phyloP scores from a whole-genome alignment of 2,888 invertebrate genomes.

The Julus scandinavius region DNA sequence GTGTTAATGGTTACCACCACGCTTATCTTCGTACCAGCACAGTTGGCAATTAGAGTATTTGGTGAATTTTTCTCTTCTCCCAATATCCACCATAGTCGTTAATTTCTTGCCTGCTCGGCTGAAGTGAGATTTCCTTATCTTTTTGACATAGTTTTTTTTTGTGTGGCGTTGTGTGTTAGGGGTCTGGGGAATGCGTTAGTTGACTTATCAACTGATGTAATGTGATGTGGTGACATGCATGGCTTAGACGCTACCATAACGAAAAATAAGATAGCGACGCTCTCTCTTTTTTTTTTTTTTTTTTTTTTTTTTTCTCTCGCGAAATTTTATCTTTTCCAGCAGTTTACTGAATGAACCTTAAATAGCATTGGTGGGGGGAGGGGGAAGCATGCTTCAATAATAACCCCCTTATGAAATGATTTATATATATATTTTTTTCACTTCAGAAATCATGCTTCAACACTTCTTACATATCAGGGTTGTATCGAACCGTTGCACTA shows the following conservation, averaged over 20 bases:
- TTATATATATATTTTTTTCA: neutral
- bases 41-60: neutral
- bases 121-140: constrained; percentile 22
- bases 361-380: neutral
- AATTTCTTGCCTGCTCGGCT: constrained; percentile 11
- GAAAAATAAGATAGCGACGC: constrained; percentile 14
- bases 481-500: neutral
- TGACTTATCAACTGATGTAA: constrained; percentile 33
- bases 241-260: constrained; percentile 26
- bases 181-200: constrained; percentile 26
- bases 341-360: constrained; percentile 33
- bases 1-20: constrained; percentile 21
- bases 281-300: too few relatives aligned
- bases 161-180: neutral
- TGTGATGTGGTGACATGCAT: constrained; percentile 33
- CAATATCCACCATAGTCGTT: constrained; percentile 30
- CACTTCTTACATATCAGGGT: constrained; percentile 7
- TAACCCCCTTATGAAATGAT: neutral
- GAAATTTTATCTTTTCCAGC: constrained; percentile 7
- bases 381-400: constrained; percentile 16
- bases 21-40: constrained; percentile 33
- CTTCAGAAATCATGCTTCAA: constrained; percentile 5
- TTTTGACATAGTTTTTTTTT: constrained; percentile 18
- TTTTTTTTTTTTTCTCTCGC: too few relatives aligned
- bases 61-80: neutral